These are phyloP conservation scores for Yponomeuta malinellus DNA, from an alignment of 2,888 invertebrate genomes.

Conservation along the genomic window DNA sequence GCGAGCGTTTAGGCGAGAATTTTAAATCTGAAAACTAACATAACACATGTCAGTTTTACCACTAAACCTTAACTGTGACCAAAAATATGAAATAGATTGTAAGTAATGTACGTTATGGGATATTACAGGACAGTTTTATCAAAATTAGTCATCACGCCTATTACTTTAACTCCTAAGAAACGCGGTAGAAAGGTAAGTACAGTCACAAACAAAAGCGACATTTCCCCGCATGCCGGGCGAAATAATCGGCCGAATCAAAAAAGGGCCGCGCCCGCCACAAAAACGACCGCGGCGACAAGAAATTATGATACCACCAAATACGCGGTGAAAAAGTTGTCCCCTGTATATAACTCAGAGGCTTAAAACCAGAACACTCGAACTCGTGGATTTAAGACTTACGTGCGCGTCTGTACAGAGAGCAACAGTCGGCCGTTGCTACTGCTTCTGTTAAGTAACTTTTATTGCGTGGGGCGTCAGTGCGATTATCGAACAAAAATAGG, in stretches of 20 bases:
- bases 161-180: neutral
- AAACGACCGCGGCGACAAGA: slow-evolving; percentile 50
- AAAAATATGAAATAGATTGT: no score
- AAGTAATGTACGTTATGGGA: no score
- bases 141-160: no score
- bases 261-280: slow-evolving; percentile 36
- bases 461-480: no score
- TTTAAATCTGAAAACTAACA: no score
- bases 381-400: neutral
- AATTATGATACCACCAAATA: slow-evolving; percentile 72
- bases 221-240: slow-evolving; percentile 33
- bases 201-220: slow-evolving; percentile 1
- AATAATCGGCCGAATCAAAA: slow-evolving; percentile 32
- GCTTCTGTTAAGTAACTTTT: no score
- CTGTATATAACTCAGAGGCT: slow-evolving; percentile 31
- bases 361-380: neutral
- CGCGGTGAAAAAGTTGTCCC: slow-evolving; percentile 55
- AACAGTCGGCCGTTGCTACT: no score
- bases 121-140: no score
- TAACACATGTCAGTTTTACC: no score
- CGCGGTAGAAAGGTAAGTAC: neutral
- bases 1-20: no score
- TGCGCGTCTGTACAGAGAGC: neutral
- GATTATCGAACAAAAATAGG: no score
- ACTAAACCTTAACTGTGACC: no score